These are phyloP conservation scores for Zygothrica quintamaculata DNA, from an alignment of 2,888 invertebrate genomes.

Conservation along the genomic window DNA sequence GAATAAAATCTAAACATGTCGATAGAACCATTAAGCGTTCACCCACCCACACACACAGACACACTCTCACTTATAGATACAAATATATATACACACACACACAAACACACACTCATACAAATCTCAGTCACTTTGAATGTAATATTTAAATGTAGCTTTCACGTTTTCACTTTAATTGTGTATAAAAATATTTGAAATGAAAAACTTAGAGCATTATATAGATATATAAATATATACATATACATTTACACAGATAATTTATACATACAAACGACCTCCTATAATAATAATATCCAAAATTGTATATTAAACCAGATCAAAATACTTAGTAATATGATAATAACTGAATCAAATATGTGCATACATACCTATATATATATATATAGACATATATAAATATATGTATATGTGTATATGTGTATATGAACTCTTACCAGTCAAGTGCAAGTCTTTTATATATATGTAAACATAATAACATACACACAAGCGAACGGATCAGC, in stretches of 20 bases:
- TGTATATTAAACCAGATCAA: conserved; percentile 61
- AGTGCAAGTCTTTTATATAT: conserved; percentile 60
- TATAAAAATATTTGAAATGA: conserved; percentile 51
- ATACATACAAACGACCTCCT: conserved; percentile 20
- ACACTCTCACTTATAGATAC: conserved; percentile 24
- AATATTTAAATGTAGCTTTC: not conserved
- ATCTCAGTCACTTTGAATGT: conserved; percentile 26
- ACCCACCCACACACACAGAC: conserved; percentile 39
- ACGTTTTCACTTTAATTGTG: conserved; percentile 44
- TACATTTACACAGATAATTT: conserved; percentile 18
- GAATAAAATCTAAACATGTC: conserved; percentile 68
- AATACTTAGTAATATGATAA: conserved; percentile 33
- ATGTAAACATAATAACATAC: conserved; percentile 30
- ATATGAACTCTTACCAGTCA: conserved; percentile 36
- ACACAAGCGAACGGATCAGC: conserved; percentile 61
- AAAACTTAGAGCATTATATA: conserved; percentile 39
- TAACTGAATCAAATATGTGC: conserved; percentile 10
- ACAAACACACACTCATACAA: conserved; percentile 14
- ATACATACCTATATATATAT: conserved; percentile 12
- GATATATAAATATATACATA: conserved; percentile 30
- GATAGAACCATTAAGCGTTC: conserved; percentile 75
- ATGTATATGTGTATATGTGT: conserved; percentile 1
- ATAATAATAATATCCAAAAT: conserved; percentile 38
- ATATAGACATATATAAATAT: conserved; percentile 1
- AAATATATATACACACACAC: conserved; percentile 11